Base-by-base conservation (phyloP, 2,113 vertebrate species). In the Prunella himalayana region DNA sequence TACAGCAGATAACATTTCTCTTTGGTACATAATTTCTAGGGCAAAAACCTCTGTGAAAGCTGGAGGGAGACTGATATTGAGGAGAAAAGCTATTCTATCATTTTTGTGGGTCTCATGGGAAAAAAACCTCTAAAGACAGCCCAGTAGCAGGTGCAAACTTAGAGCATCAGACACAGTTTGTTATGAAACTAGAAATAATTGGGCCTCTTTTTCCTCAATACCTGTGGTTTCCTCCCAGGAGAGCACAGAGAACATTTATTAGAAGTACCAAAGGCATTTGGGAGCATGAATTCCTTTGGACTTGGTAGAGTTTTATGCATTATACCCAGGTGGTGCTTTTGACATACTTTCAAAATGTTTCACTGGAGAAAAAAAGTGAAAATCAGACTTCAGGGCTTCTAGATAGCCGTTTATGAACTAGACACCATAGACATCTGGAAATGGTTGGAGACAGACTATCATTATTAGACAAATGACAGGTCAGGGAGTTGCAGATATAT, bases 301-400 rank as follows among this genome's bases (percentile, higher is more conserved):
- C 56, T 85, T 68, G 31, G 20, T 37, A 45, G 27, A 64, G 31
- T 54, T 75, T 54, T 51, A 33, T 53, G 61, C 11, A 11, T 71
- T 89, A 21, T 33, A 79, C 18, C 31, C 9, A 53, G 73, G 20
- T 0, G 0, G 16, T 61, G 42, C 37, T 90, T 89, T 70, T 81
- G 56, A 88, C 53, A 76, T 27, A 37, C 22, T 53, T 88, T 59
- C 23, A 71, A 70, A 91, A 28, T 19, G 2, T 10, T 68, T 27
- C 11, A 16, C 1, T 1, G 30, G 7, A 6, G 2, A 1, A 27
- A 44, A 73, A 23, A 33, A 25, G 49, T 11, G 47, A 33, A 37
- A 50, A 37, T 23, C 30, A 22, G 22, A 47, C 3, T 64, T 51
- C 15, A 31, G 17, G n/a, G 7, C 30, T 78, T 76, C 64, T 66